Evolutionary conservation across 2,888 invertebrate species (phyloP).

Genomic region (Temnothorax unifasciatus): DNA sequence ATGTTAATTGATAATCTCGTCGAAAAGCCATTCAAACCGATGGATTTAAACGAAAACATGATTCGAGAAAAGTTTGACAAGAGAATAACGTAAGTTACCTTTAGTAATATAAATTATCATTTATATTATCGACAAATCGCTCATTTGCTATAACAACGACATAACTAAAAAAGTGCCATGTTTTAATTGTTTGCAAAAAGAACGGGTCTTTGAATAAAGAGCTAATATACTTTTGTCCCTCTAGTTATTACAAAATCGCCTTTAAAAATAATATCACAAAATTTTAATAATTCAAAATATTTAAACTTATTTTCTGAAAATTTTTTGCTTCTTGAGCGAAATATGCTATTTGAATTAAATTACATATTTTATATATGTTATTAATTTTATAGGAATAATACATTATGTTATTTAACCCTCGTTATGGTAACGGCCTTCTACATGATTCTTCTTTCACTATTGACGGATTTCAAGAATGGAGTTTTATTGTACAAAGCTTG

Average conservation of each 20-base stretch:
- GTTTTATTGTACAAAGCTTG: constrained; percentile 48
- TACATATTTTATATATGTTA: not conserved
- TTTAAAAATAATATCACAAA: not conserved
- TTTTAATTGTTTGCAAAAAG: not conserved
- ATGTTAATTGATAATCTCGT: constrained; percentile 26
- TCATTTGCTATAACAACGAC: not conserved
- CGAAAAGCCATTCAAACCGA: constrained; percentile 48
- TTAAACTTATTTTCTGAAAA: not conserved
- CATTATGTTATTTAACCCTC: constrained; percentile 1
- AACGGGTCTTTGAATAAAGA: not conserved
- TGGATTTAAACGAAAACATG: constrained; percentile 25
- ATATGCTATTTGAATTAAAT: not conserved
- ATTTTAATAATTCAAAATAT: not conserved
- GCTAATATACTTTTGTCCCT: not conserved
- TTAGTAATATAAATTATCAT: not conserved
- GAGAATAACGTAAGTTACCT: constrained; percentile 32
- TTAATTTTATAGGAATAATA: constrained; percentile 24
- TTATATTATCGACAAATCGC: not conserved
- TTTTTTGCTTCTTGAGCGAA: not conserved
- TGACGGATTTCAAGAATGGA: constrained; percentile 18
- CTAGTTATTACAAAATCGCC: not conserved
- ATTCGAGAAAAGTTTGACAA: constrained; percentile 41
- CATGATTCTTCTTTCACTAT: constrained; percentile 7
- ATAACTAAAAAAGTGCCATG: not conserved
- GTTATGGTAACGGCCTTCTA: not conserved